phyloP scores from a whole-genome alignment of 2,797 vertebrate species.

The Arremon brunneinucha region DNA sequence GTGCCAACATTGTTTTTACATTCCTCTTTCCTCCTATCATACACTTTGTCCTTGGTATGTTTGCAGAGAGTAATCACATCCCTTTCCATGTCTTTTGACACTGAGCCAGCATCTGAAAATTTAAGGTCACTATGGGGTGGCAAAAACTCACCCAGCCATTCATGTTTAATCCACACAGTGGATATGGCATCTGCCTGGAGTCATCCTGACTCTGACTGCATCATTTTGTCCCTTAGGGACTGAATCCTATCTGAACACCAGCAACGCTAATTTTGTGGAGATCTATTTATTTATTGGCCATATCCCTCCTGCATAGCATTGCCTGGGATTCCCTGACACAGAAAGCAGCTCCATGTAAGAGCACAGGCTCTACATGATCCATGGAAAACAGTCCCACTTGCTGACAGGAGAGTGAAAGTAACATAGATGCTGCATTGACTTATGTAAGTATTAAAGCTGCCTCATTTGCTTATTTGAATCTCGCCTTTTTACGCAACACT shows the following conservation, averaged over 20 bases:
- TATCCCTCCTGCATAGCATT: not conserved
- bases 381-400: not conserved
- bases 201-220: not conserved
- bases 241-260: not conserved
- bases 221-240: not conserved
- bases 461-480: not conserved
- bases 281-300: not conserved
- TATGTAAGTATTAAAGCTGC: not conserved
- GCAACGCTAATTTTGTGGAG: not conserved
- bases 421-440: not conserved
- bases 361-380: not conserved
- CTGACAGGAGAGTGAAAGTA: not conserved
- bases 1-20: not conserved
- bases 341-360: not conserved
- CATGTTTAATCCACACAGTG: not conserved
- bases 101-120: not conserved
- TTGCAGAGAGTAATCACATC: not conserved
- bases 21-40: not conserved
- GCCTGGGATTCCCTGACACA: not conserved
- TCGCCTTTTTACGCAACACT: not conserved
- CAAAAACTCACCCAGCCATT: not conserved
- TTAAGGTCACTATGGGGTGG: not conserved
- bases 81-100: not conserved
- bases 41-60: not conserved
- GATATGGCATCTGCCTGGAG: not conserved